These are phyloP conservation scores for Champsocephalus esox DNA, from an alignment of 2,797 vertebrate species.

Conservation along the genomic window DNA sequence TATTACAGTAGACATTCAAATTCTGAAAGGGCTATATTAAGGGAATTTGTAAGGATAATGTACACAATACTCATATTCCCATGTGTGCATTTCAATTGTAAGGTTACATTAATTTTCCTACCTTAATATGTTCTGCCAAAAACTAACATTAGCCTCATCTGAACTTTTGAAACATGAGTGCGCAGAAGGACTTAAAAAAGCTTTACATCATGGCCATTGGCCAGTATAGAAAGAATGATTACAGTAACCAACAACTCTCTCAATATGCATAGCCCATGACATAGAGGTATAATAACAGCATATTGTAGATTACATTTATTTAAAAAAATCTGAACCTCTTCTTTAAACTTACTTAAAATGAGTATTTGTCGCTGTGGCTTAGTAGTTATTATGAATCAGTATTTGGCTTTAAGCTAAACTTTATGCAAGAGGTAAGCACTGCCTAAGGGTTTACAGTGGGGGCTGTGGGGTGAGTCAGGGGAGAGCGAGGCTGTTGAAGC, in stretches of 20 bases:
- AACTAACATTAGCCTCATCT: too few species aligned
- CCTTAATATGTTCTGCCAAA: too few species aligned
- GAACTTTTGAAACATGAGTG: too few species aligned
- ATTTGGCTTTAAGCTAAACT: constrained; percentile 22
- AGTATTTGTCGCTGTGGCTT: not conserved
- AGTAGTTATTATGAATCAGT: constrained; percentile 19
- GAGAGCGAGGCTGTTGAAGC: constrained; percentile 57
- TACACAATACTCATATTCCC: not conserved
- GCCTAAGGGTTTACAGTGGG: constrained; percentile 37
- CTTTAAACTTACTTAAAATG: not conserved
- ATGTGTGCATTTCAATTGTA: not conserved
- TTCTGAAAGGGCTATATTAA: not conserved
- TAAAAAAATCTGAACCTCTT: too few species aligned
- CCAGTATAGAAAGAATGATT: not conserved
- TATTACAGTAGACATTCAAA: not conserved
- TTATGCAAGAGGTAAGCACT: constrained; percentile 21
- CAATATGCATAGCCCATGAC: not conserved
- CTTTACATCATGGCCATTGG: not conserved
- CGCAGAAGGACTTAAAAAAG: not conserved
- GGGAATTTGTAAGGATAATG: not conserved
- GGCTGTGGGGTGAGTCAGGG: constrained; percentile 61
- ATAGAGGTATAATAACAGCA: not conserved
- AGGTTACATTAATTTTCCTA: too few species aligned
- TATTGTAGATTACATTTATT: not conserved
- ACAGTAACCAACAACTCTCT: not conserved